Percentiles rank a stretch among this genome's conserved stretches.
These are phyloP conservation scores for Parnassius orleans DNA, from an alignment of 2,888 invertebrate species.

Conservation along the genomic window DNA sequence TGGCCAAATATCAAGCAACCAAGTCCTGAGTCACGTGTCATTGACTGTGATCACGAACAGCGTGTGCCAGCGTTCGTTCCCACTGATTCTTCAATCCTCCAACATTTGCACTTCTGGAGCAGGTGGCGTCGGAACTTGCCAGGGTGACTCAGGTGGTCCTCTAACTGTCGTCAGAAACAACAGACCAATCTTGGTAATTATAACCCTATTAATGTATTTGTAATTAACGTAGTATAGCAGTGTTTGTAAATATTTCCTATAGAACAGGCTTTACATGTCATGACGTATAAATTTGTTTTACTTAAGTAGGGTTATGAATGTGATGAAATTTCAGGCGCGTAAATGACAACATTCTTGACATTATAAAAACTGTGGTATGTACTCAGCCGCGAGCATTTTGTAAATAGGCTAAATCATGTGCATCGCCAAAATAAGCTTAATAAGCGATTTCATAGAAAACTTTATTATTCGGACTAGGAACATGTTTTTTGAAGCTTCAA, in stretches of 20 bases:
- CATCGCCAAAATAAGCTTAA: no score
- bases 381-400: no score
- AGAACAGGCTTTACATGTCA: not conserved
- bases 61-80: constrained; percentile 39
- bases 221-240: not conserved
- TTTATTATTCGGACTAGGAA: no score
- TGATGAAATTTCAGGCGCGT: no score
- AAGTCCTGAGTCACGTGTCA: constrained; percentile 37
- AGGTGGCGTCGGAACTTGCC: constrained; percentile 41
- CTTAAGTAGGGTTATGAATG: no score
- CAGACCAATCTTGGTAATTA: constrained; percentile 41
- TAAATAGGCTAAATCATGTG: no score
- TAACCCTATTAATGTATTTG: not conserved
- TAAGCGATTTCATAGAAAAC: no score
- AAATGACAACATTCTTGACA: no score
- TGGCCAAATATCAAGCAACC: constrained; percentile 31
- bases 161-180: constrained; percentile 38
- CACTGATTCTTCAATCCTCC: constrained; percentile 37
- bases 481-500: no score
- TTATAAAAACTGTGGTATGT: no score
- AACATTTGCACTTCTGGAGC: constrained; percentile 45
- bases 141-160: constrained; percentile 64
- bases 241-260: no score
- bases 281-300: constrained; percentile 9
- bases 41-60: constrained; percentile 48